These are phyloP conservation scores for Heterochromis multidens DNA, from an alignment of 2,113 vertebrate genomes.

Conservation along the genomic window DNA sequence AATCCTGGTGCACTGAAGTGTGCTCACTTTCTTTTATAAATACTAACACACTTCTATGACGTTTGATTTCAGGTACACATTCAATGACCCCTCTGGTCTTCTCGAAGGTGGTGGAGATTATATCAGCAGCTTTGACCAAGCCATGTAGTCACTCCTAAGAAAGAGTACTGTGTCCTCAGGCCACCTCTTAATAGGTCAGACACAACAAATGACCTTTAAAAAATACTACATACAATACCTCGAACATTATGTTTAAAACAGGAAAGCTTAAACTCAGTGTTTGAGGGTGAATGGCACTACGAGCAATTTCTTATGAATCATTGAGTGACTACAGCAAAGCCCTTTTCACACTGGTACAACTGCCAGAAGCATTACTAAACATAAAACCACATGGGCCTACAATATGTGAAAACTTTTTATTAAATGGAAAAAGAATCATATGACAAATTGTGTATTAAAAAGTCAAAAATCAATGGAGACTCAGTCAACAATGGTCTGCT, in stretches of 20 bases:
- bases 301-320: neutral
- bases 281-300: neutral
- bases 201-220: conserved; percentile 31
- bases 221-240: conserved; percentile 7
- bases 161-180: conserved; percentile 21
- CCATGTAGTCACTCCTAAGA: neutral
- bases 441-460: neutral
- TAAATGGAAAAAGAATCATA: neutral
- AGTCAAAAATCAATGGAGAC: neutral
- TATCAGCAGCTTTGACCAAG: conserved; percentile 25
- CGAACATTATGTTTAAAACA: neutral
- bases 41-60: conserved; percentile 41
- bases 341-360: neutral
- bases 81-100: neutral
- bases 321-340: neutral
- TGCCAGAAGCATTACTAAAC: neutral
- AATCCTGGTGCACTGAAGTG: conserved; percentile 56
- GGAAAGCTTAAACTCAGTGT: neutral
- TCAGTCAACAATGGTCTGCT: conserved; percentile 6
- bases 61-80: conserved; percentile 20
- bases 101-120: conserved; percentile 21
- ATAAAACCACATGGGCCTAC: neutral
- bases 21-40: conserved; percentile 53
- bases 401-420: neutral
- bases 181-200: conserved; percentile 33